Evolutionary conservation across 2,797 vertebrate genomes (phyloP), one percentile per base, ranked within the genome.

Genomic region (Sebastolobus alascanus): DNA sequence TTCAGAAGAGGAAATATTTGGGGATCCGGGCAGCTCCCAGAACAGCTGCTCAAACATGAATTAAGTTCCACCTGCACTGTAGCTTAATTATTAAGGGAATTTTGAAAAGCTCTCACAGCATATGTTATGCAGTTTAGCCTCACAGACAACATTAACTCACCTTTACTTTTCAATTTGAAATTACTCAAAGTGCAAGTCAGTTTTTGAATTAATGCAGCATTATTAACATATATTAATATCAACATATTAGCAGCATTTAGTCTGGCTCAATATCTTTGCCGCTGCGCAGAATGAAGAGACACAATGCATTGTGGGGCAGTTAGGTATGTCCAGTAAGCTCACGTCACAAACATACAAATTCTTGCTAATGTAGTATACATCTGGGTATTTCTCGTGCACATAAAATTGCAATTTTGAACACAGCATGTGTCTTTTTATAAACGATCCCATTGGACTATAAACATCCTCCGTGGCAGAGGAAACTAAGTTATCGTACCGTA

Each of bases 31-130:
- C 27, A 20, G 60, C 52, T 87, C 84, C 84, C 75, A 33, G 55
- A 89, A 38, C 89, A 90, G 79, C 77, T 84, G 90, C 81, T 89
- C 82, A 78, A 61, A 86, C 68, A 52, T 33, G n/a, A 77, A 56
- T 52, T 27, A 40, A 67, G 25, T 64, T 82, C 73, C 75, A 71
- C 68, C 82, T 72, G 60, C 75, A 86, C 75, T 20, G 74, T 16
- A 12, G 35, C 61, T 85, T 69, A 68, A 81, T 90, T 73, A 69
- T 67, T 55, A 8, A 74, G 61, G 73, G 76, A 77, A 66, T 68
- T 55, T 38, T 56, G 8, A 40, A 16, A 22, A 29, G 13, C 66
- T 71, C 76, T 52, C 64, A 6, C 40, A 65, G 58, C 70, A 29
- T 64, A 43, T 70, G 73, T 43, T 75, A 27, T 20, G 66, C 16